Evolutionary conservation across 2,888 invertebrate species (phyloP).

Genomic region (Caenorhabditis uteleia): DNA sequence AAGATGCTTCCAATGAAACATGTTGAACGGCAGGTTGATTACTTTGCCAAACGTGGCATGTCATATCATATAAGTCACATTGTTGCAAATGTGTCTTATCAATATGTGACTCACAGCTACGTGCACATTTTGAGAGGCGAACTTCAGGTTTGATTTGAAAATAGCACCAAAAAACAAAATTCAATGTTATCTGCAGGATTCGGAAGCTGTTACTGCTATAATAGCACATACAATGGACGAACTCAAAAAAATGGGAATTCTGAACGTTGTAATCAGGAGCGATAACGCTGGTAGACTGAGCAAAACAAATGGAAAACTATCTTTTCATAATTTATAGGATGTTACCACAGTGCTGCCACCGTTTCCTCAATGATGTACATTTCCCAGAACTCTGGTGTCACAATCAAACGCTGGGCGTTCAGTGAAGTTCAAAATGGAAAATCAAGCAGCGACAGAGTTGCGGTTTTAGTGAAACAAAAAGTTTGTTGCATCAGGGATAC

Average conservation of each 20-base stretch:
- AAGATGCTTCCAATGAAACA: constrained; percentile 9
- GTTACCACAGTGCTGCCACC: constrained; percentile 7
- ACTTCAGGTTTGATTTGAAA: too few species aligned
- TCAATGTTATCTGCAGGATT: too few species aligned
- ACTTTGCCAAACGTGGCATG: constrained; percentile 21
- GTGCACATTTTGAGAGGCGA: constrained; percentile 19
- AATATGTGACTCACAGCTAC: constrained; percentile 2
- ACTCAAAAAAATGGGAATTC: neutral
- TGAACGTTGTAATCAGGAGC: neutral
- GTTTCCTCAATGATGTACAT: neutral
- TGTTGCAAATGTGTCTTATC: neutral
- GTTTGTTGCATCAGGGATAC: too few species aligned
- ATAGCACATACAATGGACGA: neutral
- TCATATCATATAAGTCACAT: constrained; percentile 13
- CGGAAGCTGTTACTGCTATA: neutral
- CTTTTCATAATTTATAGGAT: constrained; percentile 4
- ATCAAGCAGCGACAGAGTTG: constrained; percentile 3
- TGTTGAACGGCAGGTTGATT: constrained; percentile 15
- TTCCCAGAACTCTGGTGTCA: neutral
- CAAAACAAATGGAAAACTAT: too few species aligned
- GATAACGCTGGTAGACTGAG: too few species aligned
- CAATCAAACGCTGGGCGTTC: constrained; percentile 1
- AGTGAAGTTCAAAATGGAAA: constrained; percentile 10
- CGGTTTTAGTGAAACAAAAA: constrained; percentile 1
- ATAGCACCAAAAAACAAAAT: too few species aligned